These are phyloP conservation scores for Euschistus heros DNA, from an alignment of 1,140 invertebrate genomes.

Conservation along the genomic window DNA sequence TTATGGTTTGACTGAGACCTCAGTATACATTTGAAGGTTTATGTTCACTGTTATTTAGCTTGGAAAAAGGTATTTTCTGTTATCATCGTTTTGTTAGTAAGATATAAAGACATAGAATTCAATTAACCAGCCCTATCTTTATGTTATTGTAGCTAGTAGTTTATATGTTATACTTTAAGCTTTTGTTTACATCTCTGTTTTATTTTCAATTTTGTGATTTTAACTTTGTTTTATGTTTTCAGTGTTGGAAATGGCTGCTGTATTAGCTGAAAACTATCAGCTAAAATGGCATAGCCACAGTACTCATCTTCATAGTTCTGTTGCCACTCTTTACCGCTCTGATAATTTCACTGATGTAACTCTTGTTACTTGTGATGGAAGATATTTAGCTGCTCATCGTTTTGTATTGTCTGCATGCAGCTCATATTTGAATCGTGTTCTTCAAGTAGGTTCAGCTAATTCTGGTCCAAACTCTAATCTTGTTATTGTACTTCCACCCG, in stretches of 20 bases:
- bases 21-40: conserved; percentile 15
- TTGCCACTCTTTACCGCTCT: conserved; percentile 62
- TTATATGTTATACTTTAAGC: neutral
- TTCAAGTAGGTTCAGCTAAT: conserved; percentile 43
- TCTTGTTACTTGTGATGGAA: conserved; percentile 65
- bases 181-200: neutral
- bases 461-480: conserved; percentile 47
- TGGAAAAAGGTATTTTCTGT: neutral
- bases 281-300: conserved; percentile 77
- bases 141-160: neutral
- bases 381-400: conserved; percentile 72
- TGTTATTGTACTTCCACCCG: conserved; percentile 66
- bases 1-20: conserved; percentile 23
- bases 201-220: neutral
- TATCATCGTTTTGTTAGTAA: too few species aligned
- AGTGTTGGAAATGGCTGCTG: conserved; percentile 18
- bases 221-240: neutral
- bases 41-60: neutral
- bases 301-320: conserved; percentile 64
- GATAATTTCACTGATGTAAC: conserved; percentile 77
- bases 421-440: conserved; percentile 46
- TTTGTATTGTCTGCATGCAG: conserved; percentile 73
- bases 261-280: conserved; percentile 61
- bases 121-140: too few species aligned
- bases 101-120: too few species aligned